These are phyloP conservation scores for Gymnodraco acuticeps DNA, from an alignment of 2,797 vertebrate species.

Conservation along the genomic window DNA sequence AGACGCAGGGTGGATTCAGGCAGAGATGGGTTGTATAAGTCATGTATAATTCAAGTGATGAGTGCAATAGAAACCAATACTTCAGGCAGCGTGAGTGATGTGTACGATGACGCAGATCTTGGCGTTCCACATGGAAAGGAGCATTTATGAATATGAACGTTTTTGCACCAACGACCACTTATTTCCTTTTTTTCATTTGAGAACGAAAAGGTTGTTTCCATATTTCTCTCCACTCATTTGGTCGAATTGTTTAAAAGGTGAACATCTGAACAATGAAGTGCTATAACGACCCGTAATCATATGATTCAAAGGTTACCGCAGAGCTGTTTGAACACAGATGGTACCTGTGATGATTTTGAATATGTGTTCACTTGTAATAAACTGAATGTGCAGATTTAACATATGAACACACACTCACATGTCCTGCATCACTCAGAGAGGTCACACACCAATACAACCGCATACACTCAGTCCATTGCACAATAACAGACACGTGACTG, in stretches of 20 bases:
- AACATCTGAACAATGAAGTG: not conserved
- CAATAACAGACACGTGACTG: not conserved
- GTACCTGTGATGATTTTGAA: not conserved
- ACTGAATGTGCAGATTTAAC: not conserved
- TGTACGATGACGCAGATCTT: not conserved
- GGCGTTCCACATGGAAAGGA: too few relatives aligned
- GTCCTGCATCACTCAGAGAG: not conserved
- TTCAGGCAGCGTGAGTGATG: conserved; percentile 24
- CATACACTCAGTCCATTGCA: not conserved
- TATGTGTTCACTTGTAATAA: not conserved
- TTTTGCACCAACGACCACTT: not conserved
- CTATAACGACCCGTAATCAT: too few relatives aligned
- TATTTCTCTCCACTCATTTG: too few relatives aligned
- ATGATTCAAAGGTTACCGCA: too few relatives aligned
- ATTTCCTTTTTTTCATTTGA: not conserved
- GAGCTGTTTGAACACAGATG: not conserved
- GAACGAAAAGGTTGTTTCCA: too few relatives aligned
- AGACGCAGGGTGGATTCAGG: conserved; percentile 34
- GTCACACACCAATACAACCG: not conserved
- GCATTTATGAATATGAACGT: too few relatives aligned
- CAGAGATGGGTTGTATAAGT: conserved; percentile 37
- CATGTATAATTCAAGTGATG: conserved; percentile 52
- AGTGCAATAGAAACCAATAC: conserved; percentile 43
- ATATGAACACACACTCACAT: not conserved
- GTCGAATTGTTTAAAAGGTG: not conserved